These are phyloP conservation scores for Nasonia longicornis DNA, from an alignment of 1,140 invertebrate genomes.

Conservation along the genomic window DNA sequence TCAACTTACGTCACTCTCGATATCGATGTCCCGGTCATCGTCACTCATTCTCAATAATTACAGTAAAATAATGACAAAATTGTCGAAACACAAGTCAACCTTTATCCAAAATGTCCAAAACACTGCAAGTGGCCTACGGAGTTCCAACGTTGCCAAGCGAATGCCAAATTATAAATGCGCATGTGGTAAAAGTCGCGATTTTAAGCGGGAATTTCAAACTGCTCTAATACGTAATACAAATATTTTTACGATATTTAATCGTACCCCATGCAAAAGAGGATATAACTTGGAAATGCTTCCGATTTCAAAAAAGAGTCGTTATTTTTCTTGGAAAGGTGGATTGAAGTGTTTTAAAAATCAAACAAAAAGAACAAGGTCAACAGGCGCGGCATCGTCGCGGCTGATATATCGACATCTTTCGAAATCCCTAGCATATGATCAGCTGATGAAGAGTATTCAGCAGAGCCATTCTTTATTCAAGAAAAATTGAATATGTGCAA, in stretches of 20 bases:
- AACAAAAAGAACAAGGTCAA: neutral
- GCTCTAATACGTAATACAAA: neutral
- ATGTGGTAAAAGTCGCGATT: neutral
- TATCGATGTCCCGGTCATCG: conserved; percentile 91
- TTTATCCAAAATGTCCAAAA: conserved; percentile 46
- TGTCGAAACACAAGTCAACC: conserved; percentile 6
- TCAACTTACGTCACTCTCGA: conserved; percentile 88
- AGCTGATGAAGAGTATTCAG: neutral
- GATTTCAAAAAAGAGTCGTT: neutral
- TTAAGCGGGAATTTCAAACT: conserved; percentile 6
- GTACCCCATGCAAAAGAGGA: no score
- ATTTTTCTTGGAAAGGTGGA: neutral
- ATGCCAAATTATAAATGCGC: neutral
- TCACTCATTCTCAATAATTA: conserved; percentile 78
- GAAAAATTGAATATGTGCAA: neutral
- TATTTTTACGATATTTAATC: neutral
- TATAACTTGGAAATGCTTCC: neutral
- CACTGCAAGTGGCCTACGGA: conserved; percentile 30
- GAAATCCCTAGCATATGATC: conserved; percentile 26
- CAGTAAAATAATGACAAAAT: conserved; percentile 25
- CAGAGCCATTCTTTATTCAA: no score
- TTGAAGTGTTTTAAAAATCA: neutral
- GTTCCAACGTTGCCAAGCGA: conserved; percentile 38
- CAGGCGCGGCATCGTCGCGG: conserved; percentile 23
- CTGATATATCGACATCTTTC: neutral